Base-by-base conservation (phyloP, 2,888 invertebrate genomes). In the Lottia gigantea region DNA sequence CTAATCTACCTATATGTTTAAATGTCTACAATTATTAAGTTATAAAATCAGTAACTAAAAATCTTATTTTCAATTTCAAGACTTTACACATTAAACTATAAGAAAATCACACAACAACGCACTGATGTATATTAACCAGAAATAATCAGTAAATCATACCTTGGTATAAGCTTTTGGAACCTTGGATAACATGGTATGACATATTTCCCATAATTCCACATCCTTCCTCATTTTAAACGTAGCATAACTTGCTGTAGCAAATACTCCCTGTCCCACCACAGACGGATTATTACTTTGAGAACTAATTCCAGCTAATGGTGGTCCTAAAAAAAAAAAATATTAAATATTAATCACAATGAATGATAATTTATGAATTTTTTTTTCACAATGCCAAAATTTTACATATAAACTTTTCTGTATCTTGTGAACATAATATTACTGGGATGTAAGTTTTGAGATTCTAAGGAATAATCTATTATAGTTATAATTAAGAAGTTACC, bases 141-240 rank as follows among this genome's bases (percentile, higher is more conserved):
- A 11, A 40, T 11, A 8, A 40, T 6, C 40, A 4, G 8, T 40
- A 40, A 31, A 31, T 68, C 65, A 61, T 71, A 87, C 88, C 82
- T 86, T 87, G 74, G 82, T 86, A 73, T 85, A 86, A 65, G 84
- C 83, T 67, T 85, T 84, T 47, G 88, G 88, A 19, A 88, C 80
- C 70, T 86, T 86, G 65, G 84, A 80, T 63, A 88, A 76, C 80
- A 86, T 83, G 45, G 80, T 82, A 70, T 81, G 78, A 75, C 88
- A 87, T 70, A 87, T 84, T 67, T 88, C 88, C 85, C 85, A 85
- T 64, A 88, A 73, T 70, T 87, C 87, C 67, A 86, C 79, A 62
- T 87, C 87, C 74, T 87, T 87, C 62, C 83, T 79, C 81, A 85
- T 83, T 71, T 83, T 83, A 74, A 85, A 80, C 16, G 83, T 81